Evolutionary conservation across 2,888 invertebrate genomes (phyloP), one percentile per base, ranked within the genome.

Genomic region (Oscheius sp.): DNA sequence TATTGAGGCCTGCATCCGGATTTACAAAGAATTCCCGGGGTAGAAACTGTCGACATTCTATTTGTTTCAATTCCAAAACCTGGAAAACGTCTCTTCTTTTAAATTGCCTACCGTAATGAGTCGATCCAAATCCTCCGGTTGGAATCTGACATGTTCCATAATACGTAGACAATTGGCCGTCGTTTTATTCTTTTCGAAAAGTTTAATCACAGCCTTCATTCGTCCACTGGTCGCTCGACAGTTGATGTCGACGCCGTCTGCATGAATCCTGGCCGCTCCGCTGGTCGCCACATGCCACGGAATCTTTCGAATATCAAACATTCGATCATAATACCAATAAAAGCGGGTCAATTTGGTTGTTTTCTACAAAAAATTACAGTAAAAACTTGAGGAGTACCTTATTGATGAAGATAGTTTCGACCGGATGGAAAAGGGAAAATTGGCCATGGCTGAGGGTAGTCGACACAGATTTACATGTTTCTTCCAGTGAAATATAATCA

Each of bases 231-330:
- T 66, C 12, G 21, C 29, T 27, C 66, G 25, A 49, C 27, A 16
- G 29, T 52, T 41, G 25, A 61, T 61, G 2, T 18, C 16, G 1
- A 61, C n/a, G 1, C 6, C 9, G 1, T 41, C 41, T 9, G 41
- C 21, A 7, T 21, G 18, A 18, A 61, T 61, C 35, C 45, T 16
- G 18, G 21, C 45, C 9, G 61, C n/a, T 2, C 29, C 16, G 3
- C 16, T 27, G n/a, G 45, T 25, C 18, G 45, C 61, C 61, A 61
- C 41, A 21, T 61, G 61, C 41, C 45, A 61, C n/a, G 61, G 45
- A 43, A 61, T 25, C 35, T 5, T 55, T 23, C 55, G 35, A 3
- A 35, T 35, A 3, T 9, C 5, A 3, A 35, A 35, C 35, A 35
- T 9, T 9, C 9, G 3, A 3, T 35, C 35, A 35, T 35, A 35